phyloP scores from a whole-genome alignment of 2,113 vertebrate genomes.

The Anhinga rufa region DNA sequence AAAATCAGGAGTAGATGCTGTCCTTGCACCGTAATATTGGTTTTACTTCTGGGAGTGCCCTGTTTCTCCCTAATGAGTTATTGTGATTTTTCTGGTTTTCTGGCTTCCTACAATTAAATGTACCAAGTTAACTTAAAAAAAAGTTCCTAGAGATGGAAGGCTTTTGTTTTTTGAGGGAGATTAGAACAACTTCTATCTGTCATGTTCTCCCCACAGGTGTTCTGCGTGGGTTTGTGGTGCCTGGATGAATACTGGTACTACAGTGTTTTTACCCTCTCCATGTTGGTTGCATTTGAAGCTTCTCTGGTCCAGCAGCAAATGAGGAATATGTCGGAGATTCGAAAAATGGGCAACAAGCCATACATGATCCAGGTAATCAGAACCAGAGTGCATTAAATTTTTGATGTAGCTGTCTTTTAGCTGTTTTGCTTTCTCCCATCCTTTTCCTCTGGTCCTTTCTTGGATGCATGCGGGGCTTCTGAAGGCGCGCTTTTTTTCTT shows the following conservation, averaged over 20 bases:
- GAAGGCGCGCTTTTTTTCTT: neutral
- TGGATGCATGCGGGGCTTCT: accelerated
- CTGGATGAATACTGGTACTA: conserved; percentile 99
- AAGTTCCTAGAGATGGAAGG: too few relatives aligned
- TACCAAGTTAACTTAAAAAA: neutral
- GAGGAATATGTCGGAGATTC: conserved; percentile 94
- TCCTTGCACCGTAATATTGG: too few relatives aligned
- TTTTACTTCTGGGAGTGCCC: neutral
- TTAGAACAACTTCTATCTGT: accelerated
- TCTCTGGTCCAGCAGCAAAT: conserved; percentile 97
- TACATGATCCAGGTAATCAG: conserved; percentile 87
- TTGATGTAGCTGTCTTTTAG: neutral
- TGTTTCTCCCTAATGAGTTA: neutral
- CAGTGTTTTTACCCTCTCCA: conserved; percentile 95
- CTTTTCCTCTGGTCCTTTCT: neutral
- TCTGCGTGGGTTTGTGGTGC: conserved; percentile 96
- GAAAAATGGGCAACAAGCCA: conserved; percentile 94
- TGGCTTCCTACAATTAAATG: neutral
- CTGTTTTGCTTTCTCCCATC: neutral
- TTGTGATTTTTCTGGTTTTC: neutral
- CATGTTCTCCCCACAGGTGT: conserved; percentile 73
- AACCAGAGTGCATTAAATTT: too few relatives aligned
- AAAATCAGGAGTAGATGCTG: neutral
- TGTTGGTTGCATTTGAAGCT: conserved; percentile 95
- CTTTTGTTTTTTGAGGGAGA: neutral